Percentiles rank a stretch among this genome's conserved stretches.
phyloP scores from a whole-genome alignment of 2,113 vertebrate genomes.

The Amazona vittata region DNA sequence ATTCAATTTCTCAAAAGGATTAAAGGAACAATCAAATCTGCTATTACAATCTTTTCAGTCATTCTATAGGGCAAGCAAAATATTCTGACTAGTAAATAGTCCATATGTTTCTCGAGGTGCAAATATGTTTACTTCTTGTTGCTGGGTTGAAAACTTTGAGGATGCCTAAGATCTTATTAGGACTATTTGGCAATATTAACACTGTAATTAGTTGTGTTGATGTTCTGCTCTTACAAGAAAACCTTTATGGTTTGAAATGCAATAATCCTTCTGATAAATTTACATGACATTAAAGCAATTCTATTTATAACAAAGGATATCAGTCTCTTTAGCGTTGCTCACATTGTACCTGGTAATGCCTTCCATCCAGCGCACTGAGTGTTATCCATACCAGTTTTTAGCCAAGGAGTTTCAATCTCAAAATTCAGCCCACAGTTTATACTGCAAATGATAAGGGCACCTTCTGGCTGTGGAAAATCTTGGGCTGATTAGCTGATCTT shows the following conservation, averaged over 20 bases:
- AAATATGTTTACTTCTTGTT: background rate
- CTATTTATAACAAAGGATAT: background rate
- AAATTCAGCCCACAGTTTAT: background rate
- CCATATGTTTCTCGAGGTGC: background rate
- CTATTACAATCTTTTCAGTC: slow-evolving; percentile 30
- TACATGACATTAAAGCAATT: background rate
- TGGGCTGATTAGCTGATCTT: background rate
- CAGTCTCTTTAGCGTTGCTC: background rate
- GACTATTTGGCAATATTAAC: background rate
- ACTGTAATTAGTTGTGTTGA: background rate
- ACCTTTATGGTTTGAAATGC: background rate
- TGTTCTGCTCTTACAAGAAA: background rate
- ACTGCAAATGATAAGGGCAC: background rate
- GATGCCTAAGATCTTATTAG: background rate
- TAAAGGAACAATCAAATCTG: slow-evolving; percentile 60
- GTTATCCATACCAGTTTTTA: background rate
- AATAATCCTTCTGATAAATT: background rate
- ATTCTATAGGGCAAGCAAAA: background rate
- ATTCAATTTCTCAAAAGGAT: slow-evolving; percentile 61
- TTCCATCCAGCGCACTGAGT: background rate
- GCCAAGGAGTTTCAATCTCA: background rate
- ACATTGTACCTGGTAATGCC: background rate
- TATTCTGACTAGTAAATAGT: background rate
- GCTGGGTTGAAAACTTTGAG: background rate
- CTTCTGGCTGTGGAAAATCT: background rate